Percentiles rank a stretch among this genome's conserved stretches.
Evolutionary conservation across 2,888 invertebrate genomes (phyloP).

Genomic region (Synergus laeviventris): DNA sequence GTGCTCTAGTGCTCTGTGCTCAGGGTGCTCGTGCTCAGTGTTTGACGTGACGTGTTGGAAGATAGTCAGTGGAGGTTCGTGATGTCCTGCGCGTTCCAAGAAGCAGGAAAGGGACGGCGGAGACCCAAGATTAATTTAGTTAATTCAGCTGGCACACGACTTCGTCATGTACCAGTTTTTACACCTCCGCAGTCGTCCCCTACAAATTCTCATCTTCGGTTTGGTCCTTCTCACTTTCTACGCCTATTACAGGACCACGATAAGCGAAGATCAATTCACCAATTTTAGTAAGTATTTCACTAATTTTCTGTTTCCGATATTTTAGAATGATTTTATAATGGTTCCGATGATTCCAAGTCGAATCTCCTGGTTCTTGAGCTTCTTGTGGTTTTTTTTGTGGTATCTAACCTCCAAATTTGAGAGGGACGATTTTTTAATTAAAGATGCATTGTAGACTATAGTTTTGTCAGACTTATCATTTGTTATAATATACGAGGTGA

Average conservation of each 20-base stretch:
- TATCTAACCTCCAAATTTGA: not conserved
- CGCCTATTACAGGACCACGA: slow-evolving; percentile 69
- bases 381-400: not conserved
- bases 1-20: not conserved
- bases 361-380: not conserved
- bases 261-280: slow-evolving; percentile 63
- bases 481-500: not conserved
- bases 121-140: slow-evolving; percentile 12
- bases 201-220: slow-evolving; percentile 68
- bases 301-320: not conserved
- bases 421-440: not conserved
- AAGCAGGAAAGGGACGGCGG: slow-evolving; percentile 11
- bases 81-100: slow-evolving; percentile 24
- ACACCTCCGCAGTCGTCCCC: slow-evolving; percentile 68
- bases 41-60: slow-evolving; percentile 24
- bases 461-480: not conserved
- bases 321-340: not conserved
- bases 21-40: slow-evolving; percentile 19
- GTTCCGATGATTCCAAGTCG: not conserved
- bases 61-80: not conserved
- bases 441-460: not conserved
- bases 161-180: slow-evolving; percentile 56
- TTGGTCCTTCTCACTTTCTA: slow-evolving; percentile 69
- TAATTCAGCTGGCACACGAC: not conserved
- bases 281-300: slow-evolving; percentile 61